Evolutionary conservation across 1,140 invertebrate species (phyloP).

Genomic region (Diorhabda elongata): DNA sequence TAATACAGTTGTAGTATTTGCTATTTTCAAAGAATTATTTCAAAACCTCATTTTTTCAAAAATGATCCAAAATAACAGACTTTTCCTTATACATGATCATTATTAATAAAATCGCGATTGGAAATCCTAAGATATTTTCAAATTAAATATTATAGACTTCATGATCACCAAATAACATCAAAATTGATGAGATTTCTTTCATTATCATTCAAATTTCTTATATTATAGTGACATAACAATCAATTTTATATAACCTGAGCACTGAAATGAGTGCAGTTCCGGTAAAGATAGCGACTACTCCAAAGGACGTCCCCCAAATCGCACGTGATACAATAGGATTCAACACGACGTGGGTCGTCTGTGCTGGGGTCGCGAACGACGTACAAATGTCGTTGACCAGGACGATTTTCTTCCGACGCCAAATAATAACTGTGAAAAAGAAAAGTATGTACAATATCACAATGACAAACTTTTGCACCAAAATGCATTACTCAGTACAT

Average conservation of each 20-base stretch:
- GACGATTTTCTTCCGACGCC: constrained; percentile 70
- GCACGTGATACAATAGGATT: constrained; percentile 78
- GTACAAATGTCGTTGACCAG: constrained; percentile 83
- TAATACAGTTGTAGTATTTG: too few relatives aligned
- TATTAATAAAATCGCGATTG: too few relatives aligned
- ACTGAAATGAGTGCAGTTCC: constrained; percentile 76
- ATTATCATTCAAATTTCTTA: background rate
- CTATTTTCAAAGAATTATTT: too few relatives aligned
- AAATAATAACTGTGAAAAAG: constrained; percentile 52
- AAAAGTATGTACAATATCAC: background rate
- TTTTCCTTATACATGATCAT: too few relatives aligned
- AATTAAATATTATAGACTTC: too few relatives aligned
- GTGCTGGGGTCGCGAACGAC: constrained; percentile 67
- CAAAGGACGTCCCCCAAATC: constrained; percentile 65
- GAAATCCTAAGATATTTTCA: too few relatives aligned
- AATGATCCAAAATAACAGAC: too few relatives aligned
- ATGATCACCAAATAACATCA: too few relatives aligned
- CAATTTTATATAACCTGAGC: constrained; percentile 55
- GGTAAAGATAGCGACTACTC: constrained; percentile 69
- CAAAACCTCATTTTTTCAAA: too few relatives aligned
- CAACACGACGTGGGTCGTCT: constrained; percentile 63
- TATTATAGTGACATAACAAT: background rate
- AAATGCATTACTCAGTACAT: too few relatives aligned
- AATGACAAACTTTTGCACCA: too few relatives aligned
- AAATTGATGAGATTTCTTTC: background rate